Conservation (phyloP, 2,113 vertebrate species). For the Percina caprodes region DNA sequence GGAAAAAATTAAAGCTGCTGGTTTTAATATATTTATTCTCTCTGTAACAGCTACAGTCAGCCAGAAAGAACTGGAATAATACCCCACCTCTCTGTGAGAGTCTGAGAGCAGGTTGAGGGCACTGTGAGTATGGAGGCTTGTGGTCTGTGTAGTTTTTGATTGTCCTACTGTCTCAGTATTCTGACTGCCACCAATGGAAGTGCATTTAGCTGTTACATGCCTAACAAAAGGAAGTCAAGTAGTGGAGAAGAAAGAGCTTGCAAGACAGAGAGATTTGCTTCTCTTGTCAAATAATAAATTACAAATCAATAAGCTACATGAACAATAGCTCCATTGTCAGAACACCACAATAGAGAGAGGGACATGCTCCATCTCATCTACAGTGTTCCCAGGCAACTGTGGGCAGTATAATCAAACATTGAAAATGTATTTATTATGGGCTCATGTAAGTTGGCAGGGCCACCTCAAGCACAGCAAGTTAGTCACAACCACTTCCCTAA, state of each 20-base stretch:
- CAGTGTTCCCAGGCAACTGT: neutral
- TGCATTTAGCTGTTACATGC: neutral
- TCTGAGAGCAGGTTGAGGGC: neutral
- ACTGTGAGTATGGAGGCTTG: neutral
- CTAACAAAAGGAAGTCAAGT: neutral
- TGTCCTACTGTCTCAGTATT: neutral
- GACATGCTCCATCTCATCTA: too few relatives aligned
- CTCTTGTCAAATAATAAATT: neutral
- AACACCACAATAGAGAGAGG: too few relatives aligned
- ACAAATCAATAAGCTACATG: too few relatives aligned
- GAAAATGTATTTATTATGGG: neutral
- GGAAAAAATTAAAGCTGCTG: constrained; percentile 59
- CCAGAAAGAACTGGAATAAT: constrained; percentile 21
- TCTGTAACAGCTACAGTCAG: constrained; percentile 23
- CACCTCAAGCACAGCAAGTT: too few relatives aligned
- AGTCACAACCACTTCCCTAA: neutral
- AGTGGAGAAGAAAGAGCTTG: neutral
- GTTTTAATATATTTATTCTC: constrained; percentile 51
- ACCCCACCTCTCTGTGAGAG: constrained; percentile 1
- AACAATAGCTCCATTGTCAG: too few relatives aligned
- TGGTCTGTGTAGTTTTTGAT: neutral
- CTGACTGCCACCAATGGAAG: neutral
- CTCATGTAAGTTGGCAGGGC: neutral
- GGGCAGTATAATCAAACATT: neutral
- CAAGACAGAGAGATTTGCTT: neutral